A percentile compares a stretch with the other conserved stretches of the same genome.
phyloP scores from a whole-genome alignment of 2,888 invertebrate genomes.

The Prosopocoilus inquinatus region DNA sequence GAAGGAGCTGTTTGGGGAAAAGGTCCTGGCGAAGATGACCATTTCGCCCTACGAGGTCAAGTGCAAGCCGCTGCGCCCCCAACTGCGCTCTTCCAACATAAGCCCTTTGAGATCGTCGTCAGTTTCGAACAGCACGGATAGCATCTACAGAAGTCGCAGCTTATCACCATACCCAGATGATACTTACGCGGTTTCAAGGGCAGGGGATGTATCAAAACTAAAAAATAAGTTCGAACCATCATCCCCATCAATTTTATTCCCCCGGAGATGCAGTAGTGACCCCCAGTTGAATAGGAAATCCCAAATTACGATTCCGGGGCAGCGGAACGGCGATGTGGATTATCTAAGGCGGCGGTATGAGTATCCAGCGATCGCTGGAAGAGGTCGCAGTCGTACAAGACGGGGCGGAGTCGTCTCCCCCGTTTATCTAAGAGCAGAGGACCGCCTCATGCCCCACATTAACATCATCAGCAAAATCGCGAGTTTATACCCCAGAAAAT shows the following conservation, averaged over 20 bases:
- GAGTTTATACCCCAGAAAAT: slow-evolving; percentile 49
- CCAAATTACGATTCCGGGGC: slow-evolving; percentile 50
- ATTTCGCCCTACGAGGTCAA: slow-evolving; percentile 49
- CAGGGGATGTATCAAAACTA: slow-evolving; percentile 77
- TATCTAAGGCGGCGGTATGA: slow-evolving; percentile 63
- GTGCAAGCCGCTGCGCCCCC: background rate
- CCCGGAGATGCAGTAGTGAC: slow-evolving; percentile 71
- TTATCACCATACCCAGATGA: slow-evolving; percentile 73
- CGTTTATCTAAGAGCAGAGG: slow-evolving; percentile 64
- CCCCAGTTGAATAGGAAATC: slow-evolving; percentile 68
- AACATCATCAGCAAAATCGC: slow-evolving; percentile 88
- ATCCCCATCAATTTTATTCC: slow-evolving; percentile 41
- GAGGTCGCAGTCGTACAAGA: slow-evolving; percentile 53
- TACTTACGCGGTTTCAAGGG: slow-evolving; percentile 68
- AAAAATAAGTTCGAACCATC: slow-evolving; percentile 66
- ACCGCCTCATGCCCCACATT: slow-evolving; percentile 83
- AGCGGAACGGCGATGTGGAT: slow-evolving; percentile 57
- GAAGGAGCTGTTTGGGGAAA: slow-evolving; percentile 81
- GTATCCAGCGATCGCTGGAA: slow-evolving; percentile 46
- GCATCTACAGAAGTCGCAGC: slow-evolving; percentile 68
- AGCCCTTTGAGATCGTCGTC: slow-evolving; percentile 50
- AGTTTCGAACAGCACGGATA: slow-evolving; percentile 60
- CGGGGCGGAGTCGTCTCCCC: slow-evolving; percentile 59
- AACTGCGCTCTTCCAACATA: slow-evolving; percentile 43
- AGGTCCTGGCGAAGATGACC: slow-evolving; percentile 59